Evolutionary conservation across 2,797 vertebrate species (phyloP), one percentile per base, ranked within the genome.

Genomic region (Pelochelys cantorii): DNA sequence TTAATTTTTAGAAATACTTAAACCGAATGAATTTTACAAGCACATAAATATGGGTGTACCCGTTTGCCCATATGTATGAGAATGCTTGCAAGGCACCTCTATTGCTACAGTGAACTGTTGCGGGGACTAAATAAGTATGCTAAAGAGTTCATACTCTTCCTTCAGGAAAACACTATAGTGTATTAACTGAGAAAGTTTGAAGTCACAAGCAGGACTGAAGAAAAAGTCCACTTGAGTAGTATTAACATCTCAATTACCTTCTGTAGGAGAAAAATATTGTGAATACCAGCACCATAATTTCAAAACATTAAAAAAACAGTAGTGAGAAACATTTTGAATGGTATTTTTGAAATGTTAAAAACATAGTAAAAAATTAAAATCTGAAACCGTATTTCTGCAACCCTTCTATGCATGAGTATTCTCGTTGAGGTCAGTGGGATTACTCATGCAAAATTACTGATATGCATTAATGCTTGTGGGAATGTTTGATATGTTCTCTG

Each of bases 381-480:
- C 52, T 90, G 37, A 71, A 52, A 14, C 34, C 42, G 53, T 34
- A 54, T 3, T 12, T 6, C 23, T 14, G 27, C 13, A 27, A 42
- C 12, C 37, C 71, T 25, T 84, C 56, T 85, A 79, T 48, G 22
- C 18, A 7, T 27, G 4, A 59, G 56, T 81, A 89, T 9, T 34
- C 52, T 56, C 42, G 0, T n/a, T 15, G 31, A 75, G 17, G 83
- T 91, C 14, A 52, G 34, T 27, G 20, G 5, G 4, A 11, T n/a
- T 56, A 34, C 37, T 81, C 27, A 77, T 71, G 18, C 65, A 68
- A 34, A 68, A 78, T 37, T 82, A 10, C 62, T 83, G 27, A 17
- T 83, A 83, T 23, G 13, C 0, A 1, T 29, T 3, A 42, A 31
- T 0, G 0, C 75, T 68, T 65, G 25, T 59, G 78, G 84, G 59